Conservation (phyloP, 2,113 vertebrate genomes). For the Porphyrio hochstetteri region DNA sequence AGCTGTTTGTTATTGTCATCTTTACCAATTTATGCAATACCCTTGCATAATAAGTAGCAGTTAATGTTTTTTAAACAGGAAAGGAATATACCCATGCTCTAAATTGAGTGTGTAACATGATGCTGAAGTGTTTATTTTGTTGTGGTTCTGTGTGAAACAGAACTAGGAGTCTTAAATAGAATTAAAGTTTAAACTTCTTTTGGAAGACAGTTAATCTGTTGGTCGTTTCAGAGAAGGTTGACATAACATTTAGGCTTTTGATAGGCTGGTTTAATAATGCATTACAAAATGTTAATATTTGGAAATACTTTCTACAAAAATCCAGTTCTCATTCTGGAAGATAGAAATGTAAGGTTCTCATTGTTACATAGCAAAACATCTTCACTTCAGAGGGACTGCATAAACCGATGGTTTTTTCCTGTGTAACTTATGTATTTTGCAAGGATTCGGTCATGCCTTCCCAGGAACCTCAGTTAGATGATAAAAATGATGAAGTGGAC, state of each 20-base stretch:
- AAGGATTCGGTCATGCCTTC: conserved; percentile 99
- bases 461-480: conserved; percentile 90
- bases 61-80: not conserved
- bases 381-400: not conserved
- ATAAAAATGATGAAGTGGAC: conserved; percentile 84
- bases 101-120: not conserved
- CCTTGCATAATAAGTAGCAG: not conserved
- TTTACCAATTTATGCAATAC: not conserved
- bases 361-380: not conserved
- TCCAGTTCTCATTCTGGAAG: not conserved
- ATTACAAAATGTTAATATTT: not conserved
- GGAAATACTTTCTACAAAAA: not conserved
- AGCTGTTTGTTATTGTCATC: not conserved
- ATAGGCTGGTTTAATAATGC: not conserved
- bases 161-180: not conserved
- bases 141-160: not conserved
- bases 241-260: not conserved
- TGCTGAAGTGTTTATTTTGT: not conserved
- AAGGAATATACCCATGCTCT: not conserved
- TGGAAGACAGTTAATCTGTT: not conserved
- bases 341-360: not conserved
- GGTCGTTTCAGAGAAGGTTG: not conserved
- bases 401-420: not conserved
- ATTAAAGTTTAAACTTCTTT: not conserved
- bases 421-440: not conserved